Evolutionary conservation across 37 sponge, comb jelly and placozoan species (phyloP).

Genomic region (Cliona cf. orientalis): DNA sequence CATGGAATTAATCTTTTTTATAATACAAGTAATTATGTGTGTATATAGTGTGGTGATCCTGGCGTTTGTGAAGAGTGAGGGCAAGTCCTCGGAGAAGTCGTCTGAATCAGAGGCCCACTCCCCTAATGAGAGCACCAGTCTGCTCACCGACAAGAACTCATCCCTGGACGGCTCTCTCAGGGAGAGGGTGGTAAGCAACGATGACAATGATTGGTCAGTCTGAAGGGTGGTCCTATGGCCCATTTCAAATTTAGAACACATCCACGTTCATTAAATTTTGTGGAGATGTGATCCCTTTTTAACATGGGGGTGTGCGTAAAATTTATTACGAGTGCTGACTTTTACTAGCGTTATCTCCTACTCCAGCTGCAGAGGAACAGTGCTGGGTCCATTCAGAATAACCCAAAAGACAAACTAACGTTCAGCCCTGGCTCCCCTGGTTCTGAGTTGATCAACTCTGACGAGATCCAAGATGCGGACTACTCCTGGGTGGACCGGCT

Average conservation of each 20-base stretch:
- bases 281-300: background rate
- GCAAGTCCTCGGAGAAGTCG: slow-evolving; percentile 24
- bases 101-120: background rate
- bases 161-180: slow-evolving; percentile 26
- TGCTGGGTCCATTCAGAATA: background rate
- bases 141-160: background rate
- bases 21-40: too few relatives aligned
- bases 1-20: too few relatives aligned
- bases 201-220: too few relatives aligned
- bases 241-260: too few relatives aligned
- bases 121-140: background rate
- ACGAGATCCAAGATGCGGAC: slow-evolving; percentile 39
- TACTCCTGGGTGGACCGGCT: slow-evolving; percentile 81
- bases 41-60: slow-evolving; percentile 50
- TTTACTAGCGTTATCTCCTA: too few relatives aligned
- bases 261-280: too few relatives aligned
- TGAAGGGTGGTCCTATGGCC: too few relatives aligned
- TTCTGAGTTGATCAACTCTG: background rate
- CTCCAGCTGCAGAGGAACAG: background rate
- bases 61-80: slow-evolving; percentile 70
- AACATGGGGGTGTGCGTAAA: too few relatives aligned
- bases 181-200: slow-evolving; percentile 35
- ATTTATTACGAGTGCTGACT: too few relatives aligned
- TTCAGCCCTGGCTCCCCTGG: slow-evolving; percentile 6
- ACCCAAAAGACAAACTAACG: slow-evolving; percentile 6